Evolutionary conservation across 2,113 vertebrate species (phyloP).

Genomic region (Elephas maximus): DNA sequence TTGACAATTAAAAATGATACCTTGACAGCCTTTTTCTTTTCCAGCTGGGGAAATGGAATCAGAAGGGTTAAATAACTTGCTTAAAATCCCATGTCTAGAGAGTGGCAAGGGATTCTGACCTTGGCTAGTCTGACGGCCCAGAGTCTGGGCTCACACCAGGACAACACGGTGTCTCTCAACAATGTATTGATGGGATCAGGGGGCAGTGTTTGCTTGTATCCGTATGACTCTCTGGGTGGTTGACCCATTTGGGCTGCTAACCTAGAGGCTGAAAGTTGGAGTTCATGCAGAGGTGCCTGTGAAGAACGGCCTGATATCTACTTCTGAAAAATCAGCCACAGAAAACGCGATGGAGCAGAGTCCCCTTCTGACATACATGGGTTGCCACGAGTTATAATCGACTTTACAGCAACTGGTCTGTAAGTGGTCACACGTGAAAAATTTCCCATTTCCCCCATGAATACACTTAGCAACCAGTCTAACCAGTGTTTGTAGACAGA

Average conservation of each 20-base stretch:
- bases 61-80: background rate
- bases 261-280: background rate
- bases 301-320: too few species aligned
- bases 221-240: background rate
- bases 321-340: too few species aligned
- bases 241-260: background rate
- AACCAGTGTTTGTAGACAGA: background rate
- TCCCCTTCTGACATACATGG: too few species aligned
- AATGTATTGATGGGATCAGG: background rate
- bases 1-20: background rate
- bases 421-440: background rate
- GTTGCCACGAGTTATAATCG: too few species aligned
- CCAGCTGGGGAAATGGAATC: background rate
- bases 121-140: too few species aligned
- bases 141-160: fast-evolving
- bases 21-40: background rate
- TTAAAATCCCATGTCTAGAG: background rate
- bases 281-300: too few species aligned
- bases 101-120: background rate
- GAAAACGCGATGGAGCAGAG: too few species aligned
- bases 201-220: background rate
- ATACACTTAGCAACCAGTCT: background rate
- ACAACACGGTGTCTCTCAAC: background rate
- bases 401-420: too few species aligned
- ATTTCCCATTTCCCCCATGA: background rate